Base-by-base conservation (phyloP, 2,797 vertebrate species). In the Sandelia bainsii region DNA sequence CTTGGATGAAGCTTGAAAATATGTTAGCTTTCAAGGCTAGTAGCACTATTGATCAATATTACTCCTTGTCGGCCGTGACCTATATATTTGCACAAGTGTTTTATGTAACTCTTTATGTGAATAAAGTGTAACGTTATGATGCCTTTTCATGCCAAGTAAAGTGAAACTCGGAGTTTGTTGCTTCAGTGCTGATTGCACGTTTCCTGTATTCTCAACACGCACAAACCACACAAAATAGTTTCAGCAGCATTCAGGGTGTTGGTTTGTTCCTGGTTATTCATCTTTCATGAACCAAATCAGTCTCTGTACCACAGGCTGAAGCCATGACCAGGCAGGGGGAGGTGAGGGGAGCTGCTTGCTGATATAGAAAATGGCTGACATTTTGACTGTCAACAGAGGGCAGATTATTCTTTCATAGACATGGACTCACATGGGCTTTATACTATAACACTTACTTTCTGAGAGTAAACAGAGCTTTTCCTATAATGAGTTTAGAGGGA, bases 331-430 rank as follows among this genome's bases (percentile, higher is more conserved):
- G 80, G 82, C 81, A 65, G 74, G 82, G 80, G 82, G 80, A 87
- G 89, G 75, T 84, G 80, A 82, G 79, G 82, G 87, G 77, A 86
- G 81, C 87, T 88, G 82, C 86, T 82, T 81, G 85, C 84, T 83
- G 82, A 85, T 88, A 76, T 88, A 93, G 87, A 93, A 93, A 93
- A 93, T 93, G 92, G 92, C 92, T 93, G 92, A 93, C 92, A 89
- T 88, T 91, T 91, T 82, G 91, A 80, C 88, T 91, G 90, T 89
- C 87, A 90, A 90, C 81, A 90, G 81, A 89, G 89, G 87, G 79
- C 88, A 92, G 77, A 69, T 77, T 84, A 79, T 81, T 83, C 46
- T 62, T 71, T 48, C 57, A 58, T 53, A 65, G 25, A 69, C 61
- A 49, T 70, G 19, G 19, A 0, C 23, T 32, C 13, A 44, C 56